Percentiles rank a stretch among this genome's conserved stretches.
Evolutionary conservation across 92 coral and sea anemone species (phyloP).

Genomic region (Parazoanthus swiftii): DNA sequence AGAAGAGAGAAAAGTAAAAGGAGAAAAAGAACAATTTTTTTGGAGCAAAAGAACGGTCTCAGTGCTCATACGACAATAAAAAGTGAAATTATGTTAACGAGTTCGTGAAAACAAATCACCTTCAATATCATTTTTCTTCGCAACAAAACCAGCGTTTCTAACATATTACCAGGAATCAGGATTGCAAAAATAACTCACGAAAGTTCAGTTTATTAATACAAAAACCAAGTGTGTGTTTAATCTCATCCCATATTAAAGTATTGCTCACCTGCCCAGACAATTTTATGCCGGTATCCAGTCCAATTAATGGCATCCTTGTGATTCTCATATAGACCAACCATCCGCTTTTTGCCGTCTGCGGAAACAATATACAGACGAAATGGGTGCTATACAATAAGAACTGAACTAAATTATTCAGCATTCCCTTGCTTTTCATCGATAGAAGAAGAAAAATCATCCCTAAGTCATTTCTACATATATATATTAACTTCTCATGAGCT

Average conservation of each 20-base stretch:
- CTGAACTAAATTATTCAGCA: background rate
- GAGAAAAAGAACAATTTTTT: background rate
- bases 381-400: background rate
- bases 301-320: conserved; percentile 57
- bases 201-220: too few species aligned
- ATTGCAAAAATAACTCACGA: too few species aligned
- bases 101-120: too few species aligned
- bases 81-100: too few species aligned
- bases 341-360: conserved; percentile 42
- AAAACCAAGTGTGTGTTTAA: background rate
- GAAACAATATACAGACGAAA: background rate
- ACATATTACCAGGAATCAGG: too few species aligned
- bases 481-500: too few species aligned
- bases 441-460: too few species aligned
- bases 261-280: conserved; percentile 68
- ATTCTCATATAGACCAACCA: conserved; percentile 59
- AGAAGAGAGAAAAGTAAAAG: background rate
- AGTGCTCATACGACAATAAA: too few species aligned
- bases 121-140: background rate
- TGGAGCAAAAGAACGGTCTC: background rate
- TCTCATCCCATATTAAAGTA: background rate
- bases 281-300: conserved; percentile 64
- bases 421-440: background rate
- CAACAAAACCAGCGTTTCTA: too few species aligned
- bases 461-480: background rate